Conservation (phyloP, 2,888 invertebrate species). For the Eupsilia transversa region DNA sequence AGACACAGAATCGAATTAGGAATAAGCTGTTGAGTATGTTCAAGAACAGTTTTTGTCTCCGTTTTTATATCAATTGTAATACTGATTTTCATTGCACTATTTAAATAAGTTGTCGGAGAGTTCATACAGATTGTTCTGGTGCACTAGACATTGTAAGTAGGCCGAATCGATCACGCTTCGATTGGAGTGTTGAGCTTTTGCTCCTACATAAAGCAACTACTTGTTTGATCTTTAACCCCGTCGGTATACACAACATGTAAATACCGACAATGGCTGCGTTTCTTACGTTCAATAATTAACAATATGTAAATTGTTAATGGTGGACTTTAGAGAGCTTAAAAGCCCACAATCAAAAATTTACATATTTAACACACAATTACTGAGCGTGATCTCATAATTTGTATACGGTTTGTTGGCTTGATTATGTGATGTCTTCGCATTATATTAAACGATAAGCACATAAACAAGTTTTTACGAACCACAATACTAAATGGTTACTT, state of each 20-base stretch:
- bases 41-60: conserved; percentile 37
- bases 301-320: conserved; percentile 59
- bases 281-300: conserved; percentile 54
- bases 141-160: conserved; percentile 75
- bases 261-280: conserved; percentile 42
- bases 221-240: conserved; percentile 78
- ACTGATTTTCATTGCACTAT: conserved; percentile 38
- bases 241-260: conserved; percentile 39
- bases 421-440: conserved; percentile 38
- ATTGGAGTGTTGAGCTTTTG: conserved; percentile 69
- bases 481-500: conserved; percentile 23
- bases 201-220: conserved; percentile 66
- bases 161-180: conserved; percentile 79
- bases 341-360: conserved; percentile 54
- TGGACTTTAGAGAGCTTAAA: conserved; percentile 49
- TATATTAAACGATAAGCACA: conserved; percentile 35
- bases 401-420: conserved; percentile 51
- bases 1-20: conserved; percentile 61
- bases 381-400: conserved; percentile 47
- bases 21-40: conserved; percentile 52
- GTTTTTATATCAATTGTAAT: conserved; percentile 46
- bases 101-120: conserved; percentile 39
- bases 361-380: conserved; percentile 58
- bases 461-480: conserved; percentile 49
- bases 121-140: conserved; percentile 44